phyloP scores from a whole-genome alignment of 2,113 vertebrate species.

The Coregonus clupeaformis region DNA sequence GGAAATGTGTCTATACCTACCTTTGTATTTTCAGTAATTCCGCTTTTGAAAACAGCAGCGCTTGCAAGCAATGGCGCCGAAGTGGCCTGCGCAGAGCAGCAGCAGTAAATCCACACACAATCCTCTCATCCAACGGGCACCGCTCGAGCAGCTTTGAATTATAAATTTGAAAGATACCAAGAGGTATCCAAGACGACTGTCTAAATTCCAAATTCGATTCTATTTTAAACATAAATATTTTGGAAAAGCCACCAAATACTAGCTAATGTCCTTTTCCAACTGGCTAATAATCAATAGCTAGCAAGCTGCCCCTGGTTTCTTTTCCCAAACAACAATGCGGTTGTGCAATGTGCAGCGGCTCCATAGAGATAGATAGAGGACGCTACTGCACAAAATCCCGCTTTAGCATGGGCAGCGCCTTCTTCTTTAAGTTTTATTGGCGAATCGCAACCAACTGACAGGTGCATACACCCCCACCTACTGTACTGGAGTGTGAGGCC shows the following conservation, averaged over 20 bases:
- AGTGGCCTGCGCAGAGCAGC: slow-evolving; percentile 65
- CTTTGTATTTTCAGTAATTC: slow-evolving; percentile 44
- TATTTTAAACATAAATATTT: slow-evolving; percentile 1
- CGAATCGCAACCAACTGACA: too few relatives aligned
- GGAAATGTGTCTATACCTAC: slow-evolving; percentile 40
- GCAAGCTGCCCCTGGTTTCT: slow-evolving; percentile 56
- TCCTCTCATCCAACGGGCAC: slow-evolving; percentile 58
- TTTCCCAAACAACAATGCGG: slow-evolving; percentile 81
- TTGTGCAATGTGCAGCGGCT: slow-evolving; percentile 43
- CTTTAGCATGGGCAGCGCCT: too few relatives aligned
- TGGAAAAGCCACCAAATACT: slow-evolving; percentile 11
- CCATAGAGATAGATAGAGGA: slow-evolving; percentile 1
- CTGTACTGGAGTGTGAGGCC: too few relatives aligned
- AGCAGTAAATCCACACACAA: slow-evolving; percentile 68
- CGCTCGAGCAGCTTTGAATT: slow-evolving; percentile 47
- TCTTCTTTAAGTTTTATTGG: too few relatives aligned
- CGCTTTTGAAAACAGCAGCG: slow-evolving; percentile 53
- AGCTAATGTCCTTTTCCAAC: slow-evolving; percentile 12
- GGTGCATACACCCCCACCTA: too few relatives aligned
- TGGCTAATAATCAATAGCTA: slow-evolving; percentile 40
- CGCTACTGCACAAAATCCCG: too few relatives aligned
- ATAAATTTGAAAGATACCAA: slow-evolving; percentile 23
- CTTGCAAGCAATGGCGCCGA: slow-evolving; percentile 58
- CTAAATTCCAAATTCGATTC: slow-evolving; percentile 4
- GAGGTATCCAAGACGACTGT: slow-evolving; percentile 59